Conservation (phyloP, 1,140 invertebrate genomes). For the Reticulitermes speratus region DNA sequence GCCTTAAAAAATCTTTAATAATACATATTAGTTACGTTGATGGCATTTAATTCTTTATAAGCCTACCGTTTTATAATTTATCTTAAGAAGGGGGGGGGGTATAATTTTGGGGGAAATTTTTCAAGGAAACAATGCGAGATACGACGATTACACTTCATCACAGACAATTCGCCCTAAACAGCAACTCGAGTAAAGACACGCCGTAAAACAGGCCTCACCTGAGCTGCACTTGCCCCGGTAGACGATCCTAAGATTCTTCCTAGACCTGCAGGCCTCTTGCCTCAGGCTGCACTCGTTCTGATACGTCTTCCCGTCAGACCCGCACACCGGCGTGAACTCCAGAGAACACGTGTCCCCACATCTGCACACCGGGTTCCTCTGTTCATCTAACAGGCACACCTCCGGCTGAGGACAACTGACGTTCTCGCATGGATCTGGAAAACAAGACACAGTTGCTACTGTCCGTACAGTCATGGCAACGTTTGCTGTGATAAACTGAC, state of each 20-base stretch:
- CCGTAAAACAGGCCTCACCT: conserved; percentile 61
- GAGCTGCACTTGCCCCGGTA: conserved; percentile 77
- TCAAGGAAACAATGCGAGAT: no score
- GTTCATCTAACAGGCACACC: conserved; percentile 79
- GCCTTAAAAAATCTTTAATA: no score
- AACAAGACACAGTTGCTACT: conserved; percentile 32
- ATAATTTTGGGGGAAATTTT: no score
- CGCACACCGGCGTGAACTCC: conserved; percentile 81
- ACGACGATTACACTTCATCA: no score
- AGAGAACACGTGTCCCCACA: conserved; percentile 77
- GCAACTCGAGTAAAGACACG: background rate
- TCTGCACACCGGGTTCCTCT: conserved; percentile 72
- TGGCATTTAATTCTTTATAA: no score
- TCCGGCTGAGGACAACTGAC: conserved; percentile 75
- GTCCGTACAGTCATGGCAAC: background rate
- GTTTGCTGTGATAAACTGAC: no score
- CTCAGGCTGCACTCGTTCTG: conserved; percentile 79
- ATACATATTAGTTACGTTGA: no score
- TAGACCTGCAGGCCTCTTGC: conserved; percentile 71
- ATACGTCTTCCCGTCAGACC: conserved; percentile 83
- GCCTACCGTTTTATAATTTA: no score
- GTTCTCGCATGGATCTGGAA: conserved; percentile 76
- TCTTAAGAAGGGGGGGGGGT: no score
- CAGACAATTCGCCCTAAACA: background rate
- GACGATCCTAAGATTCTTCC: conserved; percentile 70